Percentiles rank a stretch among this genome's conserved stretches.
Evolutionary conservation across 2,797 vertebrate genomes (phyloP).

Genomic region (Acomys russatus): DNA sequence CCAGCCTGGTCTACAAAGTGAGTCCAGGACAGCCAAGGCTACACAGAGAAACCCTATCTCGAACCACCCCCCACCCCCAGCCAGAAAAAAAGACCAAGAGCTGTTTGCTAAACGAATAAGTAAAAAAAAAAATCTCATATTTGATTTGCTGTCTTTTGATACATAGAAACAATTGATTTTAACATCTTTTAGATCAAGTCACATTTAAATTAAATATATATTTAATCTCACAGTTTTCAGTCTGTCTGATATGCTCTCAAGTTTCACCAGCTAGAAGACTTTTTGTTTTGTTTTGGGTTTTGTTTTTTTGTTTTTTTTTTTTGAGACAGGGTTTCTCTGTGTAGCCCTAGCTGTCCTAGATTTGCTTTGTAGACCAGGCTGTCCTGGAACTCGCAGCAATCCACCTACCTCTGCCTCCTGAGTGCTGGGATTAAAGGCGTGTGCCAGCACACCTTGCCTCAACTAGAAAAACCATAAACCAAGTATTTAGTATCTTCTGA

Average conservation of each 20-base stretch:
- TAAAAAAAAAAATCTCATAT: background rate
- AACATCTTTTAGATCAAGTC: constrained; percentile 25
- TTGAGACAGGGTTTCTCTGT: too few species aligned
- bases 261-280: background rate
- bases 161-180: constrained; percentile 26
- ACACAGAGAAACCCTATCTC: too few species aligned
- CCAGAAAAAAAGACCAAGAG: background rate
- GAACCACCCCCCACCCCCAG: too few species aligned
- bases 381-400: too few species aligned
- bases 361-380: too few species aligned
- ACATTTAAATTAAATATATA: constrained; percentile 50
- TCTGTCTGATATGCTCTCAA: background rate
- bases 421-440: too few species aligned
- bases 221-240: constrained; percentile 33
- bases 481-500: background rate
- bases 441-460: too few species aligned
- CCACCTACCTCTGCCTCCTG: too few species aligned
- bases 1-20: too few species aligned
- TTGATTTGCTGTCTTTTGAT: background rate
- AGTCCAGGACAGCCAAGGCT: too few species aligned
- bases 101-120: constrained; percentile 18
- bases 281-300: background rate
- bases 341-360: too few species aligned
- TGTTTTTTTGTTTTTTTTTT: too few species aligned
- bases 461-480: background rate